These are phyloP conservation scores for Ianthella basta DNA, from an alignment of 37 sponge, comb jelly and placozoan genomes.

Conservation along the genomic window DNA sequence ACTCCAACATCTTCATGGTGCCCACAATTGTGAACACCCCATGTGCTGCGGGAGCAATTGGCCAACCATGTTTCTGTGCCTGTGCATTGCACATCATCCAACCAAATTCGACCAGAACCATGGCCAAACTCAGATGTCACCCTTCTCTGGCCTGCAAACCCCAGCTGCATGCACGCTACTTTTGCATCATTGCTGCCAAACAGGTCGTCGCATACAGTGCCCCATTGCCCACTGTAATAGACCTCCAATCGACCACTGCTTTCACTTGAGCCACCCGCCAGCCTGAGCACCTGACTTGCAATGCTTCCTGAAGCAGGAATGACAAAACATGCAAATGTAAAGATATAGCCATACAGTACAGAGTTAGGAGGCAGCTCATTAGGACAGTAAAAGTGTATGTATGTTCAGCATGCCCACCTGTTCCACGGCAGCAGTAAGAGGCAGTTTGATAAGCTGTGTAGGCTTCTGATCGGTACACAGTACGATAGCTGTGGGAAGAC, in stretches of 20 bases:
- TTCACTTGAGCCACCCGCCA: not conserved
- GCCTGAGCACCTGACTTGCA: not conserved
- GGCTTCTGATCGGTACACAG: not conserved
- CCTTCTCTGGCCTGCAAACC: not conserved
- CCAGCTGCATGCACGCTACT: constrained; percentile 3
- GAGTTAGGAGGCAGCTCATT: too few relatives aligned
- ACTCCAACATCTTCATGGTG: constrained; percentile 19
- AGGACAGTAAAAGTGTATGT: too few relatives aligned
- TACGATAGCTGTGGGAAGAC: not conserved
- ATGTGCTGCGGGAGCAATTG: not conserved
- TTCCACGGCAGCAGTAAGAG: constrained; percentile 15
- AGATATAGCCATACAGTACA: too few relatives aligned
- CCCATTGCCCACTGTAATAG: constrained; percentile 12
- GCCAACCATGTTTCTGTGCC: constrained; percentile 10
- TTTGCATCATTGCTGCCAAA: constrained; percentile 3
- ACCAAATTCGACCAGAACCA: constrained; percentile 3
- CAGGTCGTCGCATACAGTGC: constrained; percentile 17
- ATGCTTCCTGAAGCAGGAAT: not conserved
- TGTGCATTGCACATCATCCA: not conserved
- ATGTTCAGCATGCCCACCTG: not conserved
- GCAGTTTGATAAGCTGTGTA: not conserved
- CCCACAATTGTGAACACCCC: constrained; percentile 10
- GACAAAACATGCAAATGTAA: not conserved
- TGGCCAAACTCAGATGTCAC: too few relatives aligned
- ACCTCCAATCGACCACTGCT: not conserved